Evolutionary conservation across 1,140 invertebrate genomes (phyloP), one percentile per base, ranked within the genome.

Genomic region (Diabrotica undecimpunctata): DNA sequence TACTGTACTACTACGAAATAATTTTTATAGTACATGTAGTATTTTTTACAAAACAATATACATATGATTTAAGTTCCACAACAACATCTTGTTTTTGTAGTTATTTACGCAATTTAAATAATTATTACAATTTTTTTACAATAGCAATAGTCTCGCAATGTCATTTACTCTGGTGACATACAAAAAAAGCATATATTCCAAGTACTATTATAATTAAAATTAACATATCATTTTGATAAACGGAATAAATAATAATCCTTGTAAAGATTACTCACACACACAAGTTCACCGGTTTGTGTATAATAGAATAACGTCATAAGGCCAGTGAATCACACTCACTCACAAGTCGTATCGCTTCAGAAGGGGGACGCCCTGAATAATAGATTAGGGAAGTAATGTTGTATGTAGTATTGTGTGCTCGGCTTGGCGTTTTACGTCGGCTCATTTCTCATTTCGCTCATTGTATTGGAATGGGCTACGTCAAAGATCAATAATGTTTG

Each of bases 231-330:
- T 46, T 46, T 46, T 46, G 41, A 46, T 46, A 46, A 25, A 46
- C n/a, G 41, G 41, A 46, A n/a, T 46, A 46, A 46, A 46, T 46
- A 46, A 46, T n/a, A 46, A 46, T 46, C 41, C 41, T 46, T 46
- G 41, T 46, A 46, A 46, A 46, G 8, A 46, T 46, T 46, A 46
- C 41, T 46, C 41, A 46, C 41, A 46, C 41, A 46, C 8, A 46
- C 41, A 8, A n/a, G 41, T 46, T 8, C 8, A 10, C 41, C n/a
- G 8, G 41, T 8, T 46, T 46, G 8, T 46, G 25, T 10, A 46
- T 46, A n/a, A 46, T 46, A n/a, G 41, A 46, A 46, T 46, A 46
- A 46, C 41, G 41, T 46, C 41, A 46, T 46, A 46, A 46, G n/a
- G 41, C 8, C 41, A 46, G 41, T 46, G 41, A 46, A 46, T 46